These are phyloP conservation scores for Protomyctophum bolini DNA, from an alignment of 2,113 vertebrate species.

Conservation along the genomic window DNA sequence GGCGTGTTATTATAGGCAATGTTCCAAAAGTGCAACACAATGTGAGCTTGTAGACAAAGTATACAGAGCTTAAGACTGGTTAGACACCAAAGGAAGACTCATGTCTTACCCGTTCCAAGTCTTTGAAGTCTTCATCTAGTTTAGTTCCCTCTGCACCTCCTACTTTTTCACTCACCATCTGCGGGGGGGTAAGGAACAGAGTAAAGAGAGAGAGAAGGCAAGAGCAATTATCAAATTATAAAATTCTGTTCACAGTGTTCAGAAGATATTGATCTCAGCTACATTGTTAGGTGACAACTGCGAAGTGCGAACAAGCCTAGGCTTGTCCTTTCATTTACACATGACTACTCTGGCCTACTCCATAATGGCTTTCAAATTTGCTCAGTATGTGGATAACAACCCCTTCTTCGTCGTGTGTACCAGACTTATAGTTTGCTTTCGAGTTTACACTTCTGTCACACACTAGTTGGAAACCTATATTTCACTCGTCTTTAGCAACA, in stretches of 20 bases:
- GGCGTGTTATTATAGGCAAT: too few species aligned
- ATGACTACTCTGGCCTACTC: not conserved
- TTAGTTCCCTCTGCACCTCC: constrained; percentile 97
- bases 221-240: constrained; percentile 11
- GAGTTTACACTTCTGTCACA: not conserved
- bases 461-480: not conserved
- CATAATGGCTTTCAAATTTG: not conserved
- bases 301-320: constrained; percentile 9
- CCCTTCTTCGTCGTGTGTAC: not conserved
- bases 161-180: constrained; percentile 98
- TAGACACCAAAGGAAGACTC: not conserved
- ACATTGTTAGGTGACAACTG: not conserved
- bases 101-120: constrained; percentile 90
- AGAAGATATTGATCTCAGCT: constrained; percentile 32
- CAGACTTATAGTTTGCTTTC: not conserved
- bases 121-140: constrained; percentile 95
- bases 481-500: not conserved
- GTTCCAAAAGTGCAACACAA: too few species aligned
- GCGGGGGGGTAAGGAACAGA: not conserved
- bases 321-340: constrained; percentile 1
- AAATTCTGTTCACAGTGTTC: constrained; percentile 27
- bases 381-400: not conserved
- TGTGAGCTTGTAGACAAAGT: too few species aligned
- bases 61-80: too few species aligned
- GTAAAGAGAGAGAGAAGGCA: not conserved